These are phyloP conservation scores for Proterorhinus semilunaris DNA, from an alignment of 2,113 vertebrate genomes.

Conservation along the genomic window DNA sequence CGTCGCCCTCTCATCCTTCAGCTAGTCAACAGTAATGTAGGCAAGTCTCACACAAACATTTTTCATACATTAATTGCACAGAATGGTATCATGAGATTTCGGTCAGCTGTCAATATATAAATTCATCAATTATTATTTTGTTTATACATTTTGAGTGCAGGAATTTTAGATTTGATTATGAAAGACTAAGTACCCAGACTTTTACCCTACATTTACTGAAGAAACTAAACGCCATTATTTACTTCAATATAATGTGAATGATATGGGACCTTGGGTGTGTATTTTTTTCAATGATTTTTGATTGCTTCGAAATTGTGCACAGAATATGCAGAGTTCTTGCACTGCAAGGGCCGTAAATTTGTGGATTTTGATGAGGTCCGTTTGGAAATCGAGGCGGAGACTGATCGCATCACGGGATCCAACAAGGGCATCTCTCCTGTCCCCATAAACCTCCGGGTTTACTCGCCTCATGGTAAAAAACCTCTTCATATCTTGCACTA, in stretches of 20 bases:
- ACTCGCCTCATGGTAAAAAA: conserved; percentile 81
- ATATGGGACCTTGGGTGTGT: not conserved
- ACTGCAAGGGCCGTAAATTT: conserved; percentile 95
- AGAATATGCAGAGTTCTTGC: conserved; percentile 96
- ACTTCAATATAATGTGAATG: not conserved
- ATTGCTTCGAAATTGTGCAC: conserved; percentile 3
- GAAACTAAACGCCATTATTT: no score
- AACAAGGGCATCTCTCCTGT: conserved; percentile 94
- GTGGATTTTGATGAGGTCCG: conserved; percentile 94
- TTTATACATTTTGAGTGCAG: no score
- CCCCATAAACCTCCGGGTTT: conserved; percentile 93
- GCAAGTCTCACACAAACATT: conserved; percentile 50
- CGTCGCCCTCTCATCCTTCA: conserved; percentile 92
- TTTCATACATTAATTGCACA: no score
- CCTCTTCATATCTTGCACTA: not conserved
- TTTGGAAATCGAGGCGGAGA: conserved; percentile 91
- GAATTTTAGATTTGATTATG: no score
- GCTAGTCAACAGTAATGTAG: conserved; percentile 91
- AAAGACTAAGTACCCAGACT: no score
- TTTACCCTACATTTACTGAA: no score
- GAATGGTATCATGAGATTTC: no score
- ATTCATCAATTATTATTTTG: not conserved
- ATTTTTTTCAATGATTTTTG: not conserved
- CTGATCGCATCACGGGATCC: conserved; percentile 87
- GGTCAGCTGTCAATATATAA: not conserved